These are phyloP conservation scores for Brevipalpus yothersi DNA, from an alignment of 1,140 invertebrate genomes.

Conservation along the genomic window DNA sequence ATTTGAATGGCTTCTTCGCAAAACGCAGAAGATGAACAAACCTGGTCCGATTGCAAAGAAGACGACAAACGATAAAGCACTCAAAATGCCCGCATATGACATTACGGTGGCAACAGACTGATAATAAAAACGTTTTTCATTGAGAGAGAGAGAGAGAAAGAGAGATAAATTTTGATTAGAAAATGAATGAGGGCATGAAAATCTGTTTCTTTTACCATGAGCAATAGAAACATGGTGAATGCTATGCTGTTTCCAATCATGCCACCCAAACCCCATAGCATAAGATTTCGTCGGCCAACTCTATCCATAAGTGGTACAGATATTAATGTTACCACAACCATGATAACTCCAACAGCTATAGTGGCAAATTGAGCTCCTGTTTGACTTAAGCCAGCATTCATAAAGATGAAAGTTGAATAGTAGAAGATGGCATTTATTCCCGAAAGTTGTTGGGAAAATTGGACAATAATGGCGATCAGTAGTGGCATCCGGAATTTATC, in stretches of 20 bases:
- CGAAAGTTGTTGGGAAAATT: constrained; percentile 88
- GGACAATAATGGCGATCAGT: constrained; percentile 85
- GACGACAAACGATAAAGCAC: constrained; percentile 75
- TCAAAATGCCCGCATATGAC: constrained; percentile 78
- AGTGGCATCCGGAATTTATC: constrained; percentile 61
- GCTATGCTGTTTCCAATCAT: constrained; percentile 96
- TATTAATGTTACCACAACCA: constrained; percentile 85
- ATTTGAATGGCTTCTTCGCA: constrained; percentile 19
- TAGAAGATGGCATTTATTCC: constrained; percentile 94
- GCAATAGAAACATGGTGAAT: constrained; percentile 82
- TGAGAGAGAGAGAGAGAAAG: not conserved
- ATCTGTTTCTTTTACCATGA: constrained; percentile 32
- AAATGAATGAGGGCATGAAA: not conserved
- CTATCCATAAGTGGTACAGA: constrained; percentile 89
- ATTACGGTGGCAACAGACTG: constrained; percentile 80
- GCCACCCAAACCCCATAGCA: constrained; percentile 49
- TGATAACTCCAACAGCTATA: constrained; percentile 86
- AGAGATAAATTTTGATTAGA: not conserved
- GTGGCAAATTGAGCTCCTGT: constrained; percentile 40
- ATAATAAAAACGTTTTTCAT: not conserved
- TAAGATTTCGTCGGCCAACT: constrained; percentile 72
- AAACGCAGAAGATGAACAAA: constrained; percentile 14
- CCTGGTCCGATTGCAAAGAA: constrained; percentile 85
- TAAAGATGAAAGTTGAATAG: constrained; percentile 79
- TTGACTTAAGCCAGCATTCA: constrained; percentile 55